Percentiles rank a stretch among this genome's conserved stretches.
These are phyloP conservation scores for Tigriopus japonicus DNA, from an alignment of 1,140 invertebrate genomes.

Conservation along the genomic window DNA sequence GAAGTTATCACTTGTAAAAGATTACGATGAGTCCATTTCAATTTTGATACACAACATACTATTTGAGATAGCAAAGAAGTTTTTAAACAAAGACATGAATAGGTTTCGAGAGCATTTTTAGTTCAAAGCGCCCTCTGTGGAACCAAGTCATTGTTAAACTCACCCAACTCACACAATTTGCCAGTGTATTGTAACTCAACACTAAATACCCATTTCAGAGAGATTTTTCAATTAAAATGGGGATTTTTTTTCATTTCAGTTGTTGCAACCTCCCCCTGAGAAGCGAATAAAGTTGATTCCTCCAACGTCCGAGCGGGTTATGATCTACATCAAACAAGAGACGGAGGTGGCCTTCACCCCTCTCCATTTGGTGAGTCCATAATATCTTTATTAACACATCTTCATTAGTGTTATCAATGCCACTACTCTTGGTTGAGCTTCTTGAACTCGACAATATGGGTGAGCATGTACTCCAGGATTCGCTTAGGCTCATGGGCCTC, in stretches of 20 bases:
- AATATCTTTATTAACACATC: no score
- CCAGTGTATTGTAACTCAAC: no score
- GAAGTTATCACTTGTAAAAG: not conserved
- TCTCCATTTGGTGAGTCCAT: slow-evolving; percentile 53
- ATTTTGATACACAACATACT: not conserved
- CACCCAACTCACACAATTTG: no score
- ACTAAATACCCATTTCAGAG: no score
- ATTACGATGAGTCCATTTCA: not conserved
- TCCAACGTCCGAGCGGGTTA: slow-evolving; percentile 63
- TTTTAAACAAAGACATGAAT: no score
- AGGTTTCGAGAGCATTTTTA: not conserved
- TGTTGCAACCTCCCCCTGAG: not conserved
- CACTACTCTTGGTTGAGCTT: slow-evolving; percentile 23
- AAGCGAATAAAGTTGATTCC: slow-evolving; percentile 23
- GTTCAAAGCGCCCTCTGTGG: no score
- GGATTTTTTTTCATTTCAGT: not conserved
- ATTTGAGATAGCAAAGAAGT: not conserved
- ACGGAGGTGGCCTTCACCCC: slow-evolving; percentile 87
- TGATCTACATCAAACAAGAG: slow-evolving; percentile 89
- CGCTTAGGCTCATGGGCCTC: slow-evolving; percentile 30
- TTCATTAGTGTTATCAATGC: no score
- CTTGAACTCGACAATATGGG: slow-evolving; percentile 38
- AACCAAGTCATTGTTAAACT: no score
- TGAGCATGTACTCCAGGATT: slow-evolving; percentile 34
- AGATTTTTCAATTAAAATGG: no score